phyloP scores from a whole-genome alignment of 1,140 invertebrate genomes.

The Hermetia illucens region DNA sequence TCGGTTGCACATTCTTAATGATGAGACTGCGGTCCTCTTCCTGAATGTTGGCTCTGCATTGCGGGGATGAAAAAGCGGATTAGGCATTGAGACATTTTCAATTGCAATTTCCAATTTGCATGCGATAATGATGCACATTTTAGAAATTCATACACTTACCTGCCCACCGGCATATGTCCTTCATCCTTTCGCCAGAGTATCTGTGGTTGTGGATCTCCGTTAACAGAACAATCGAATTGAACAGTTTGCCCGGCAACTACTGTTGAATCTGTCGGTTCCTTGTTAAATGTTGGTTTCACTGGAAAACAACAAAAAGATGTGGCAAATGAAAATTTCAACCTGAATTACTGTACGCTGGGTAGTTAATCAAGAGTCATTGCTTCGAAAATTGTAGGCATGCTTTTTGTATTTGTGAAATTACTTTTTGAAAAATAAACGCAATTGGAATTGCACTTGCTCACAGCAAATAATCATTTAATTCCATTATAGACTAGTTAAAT shows the following conservation, averaged over 20 bases:
- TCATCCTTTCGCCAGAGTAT: constrained; percentile 82
- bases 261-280: constrained; percentile 71
- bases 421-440: too few relatives aligned
- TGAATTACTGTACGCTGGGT: too few relatives aligned
- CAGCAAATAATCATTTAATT: too few relatives aligned
- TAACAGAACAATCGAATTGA: constrained; percentile 76
- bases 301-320: too few relatives aligned
- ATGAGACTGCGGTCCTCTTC: constrained; percentile 57
- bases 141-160: too few relatives aligned
- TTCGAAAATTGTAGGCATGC: too few relatives aligned
- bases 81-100: not conserved
- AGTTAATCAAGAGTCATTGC: too few relatives aligned
- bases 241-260: constrained; percentile 65
- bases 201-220: constrained; percentile 77
- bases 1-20: constrained; percentile 55
- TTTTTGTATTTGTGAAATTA: too few relatives aligned
- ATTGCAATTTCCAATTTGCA: not conserved
- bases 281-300: constrained; percentile 81
- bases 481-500: too few relatives aligned
- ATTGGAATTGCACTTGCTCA: too few relatives aligned
- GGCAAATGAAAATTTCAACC: too few relatives aligned
- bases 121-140: too few relatives aligned
- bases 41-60: constrained; percentile 46
- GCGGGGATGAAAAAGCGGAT: not conserved
- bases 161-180: constrained; percentile 61